Evolutionary conservation across 2,797 vertebrate species (phyloP).

Genomic region (Acipenser transmontanus): DNA sequence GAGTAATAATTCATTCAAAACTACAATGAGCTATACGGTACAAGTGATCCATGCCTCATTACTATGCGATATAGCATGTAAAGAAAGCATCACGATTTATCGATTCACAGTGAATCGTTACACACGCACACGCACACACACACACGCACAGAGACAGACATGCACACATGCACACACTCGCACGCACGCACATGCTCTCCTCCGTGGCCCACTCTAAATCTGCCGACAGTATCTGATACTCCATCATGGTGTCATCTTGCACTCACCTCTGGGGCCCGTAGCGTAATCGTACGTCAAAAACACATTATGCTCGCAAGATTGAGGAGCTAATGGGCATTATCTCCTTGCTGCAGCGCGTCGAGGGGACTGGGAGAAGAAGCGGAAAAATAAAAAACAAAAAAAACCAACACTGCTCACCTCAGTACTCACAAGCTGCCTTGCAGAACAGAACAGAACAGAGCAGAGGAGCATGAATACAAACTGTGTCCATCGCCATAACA

Average conservation of each 20-base stretch:
- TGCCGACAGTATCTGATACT: constrained; percentile 27
- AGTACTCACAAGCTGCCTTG: no score
- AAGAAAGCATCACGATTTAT: no score
- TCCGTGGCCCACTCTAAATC: constrained; percentile 19
- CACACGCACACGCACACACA: constrained; percentile 13
- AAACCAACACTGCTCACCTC: no score
- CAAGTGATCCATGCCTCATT: no score
- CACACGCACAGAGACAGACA: constrained; percentile 12
- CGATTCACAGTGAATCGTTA: not conserved
- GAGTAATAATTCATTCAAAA: no score
- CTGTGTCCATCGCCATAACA: no score
- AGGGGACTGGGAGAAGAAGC: constrained; percentile 15
- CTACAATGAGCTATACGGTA: no score
- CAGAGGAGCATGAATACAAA: no score
- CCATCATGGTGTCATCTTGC: constrained; percentile 29
- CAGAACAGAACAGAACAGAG: no score
- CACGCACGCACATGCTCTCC: not conserved
- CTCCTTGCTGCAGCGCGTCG: constrained; percentile 24
- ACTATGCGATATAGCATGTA: no score
- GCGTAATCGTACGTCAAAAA: constrained; percentile 39
- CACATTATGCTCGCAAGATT: constrained; percentile 61
- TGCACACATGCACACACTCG: not conserved
- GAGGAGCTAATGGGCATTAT: constrained; percentile 52
- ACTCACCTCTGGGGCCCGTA: constrained; percentile 26
- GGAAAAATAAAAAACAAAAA: no score